Evolutionary conservation across 2,888 invertebrate genomes (phyloP).

Genomic region (Arge pagana): DNA sequence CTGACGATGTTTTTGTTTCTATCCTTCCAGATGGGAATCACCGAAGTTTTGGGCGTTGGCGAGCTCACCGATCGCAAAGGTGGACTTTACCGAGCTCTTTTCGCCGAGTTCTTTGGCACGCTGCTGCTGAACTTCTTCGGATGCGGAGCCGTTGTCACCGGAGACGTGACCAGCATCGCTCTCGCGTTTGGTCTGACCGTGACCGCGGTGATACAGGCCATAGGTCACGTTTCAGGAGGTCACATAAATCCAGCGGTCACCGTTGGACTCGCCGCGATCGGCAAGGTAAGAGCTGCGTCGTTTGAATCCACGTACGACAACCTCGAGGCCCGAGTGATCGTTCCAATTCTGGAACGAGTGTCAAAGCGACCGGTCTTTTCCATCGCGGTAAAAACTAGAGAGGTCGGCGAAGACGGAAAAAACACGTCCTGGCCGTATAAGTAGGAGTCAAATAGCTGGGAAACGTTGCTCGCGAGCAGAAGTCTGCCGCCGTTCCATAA

Average conservation of each 20-base stretch:
- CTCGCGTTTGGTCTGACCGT: slow-evolving; percentile 86
- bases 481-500: too few species aligned
- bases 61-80: slow-evolving; percentile 73
- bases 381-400: background rate
- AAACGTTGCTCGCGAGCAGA: too few species aligned
- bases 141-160: slow-evolving; percentile 73
- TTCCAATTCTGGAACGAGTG: too few species aligned
- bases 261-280: slow-evolving; percentile 75
- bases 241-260: slow-evolving; percentile 95
- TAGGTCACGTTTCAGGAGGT: slow-evolving; percentile 88
- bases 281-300: slow-evolving; percentile 67
- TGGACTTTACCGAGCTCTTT: slow-evolving; percentile 77
- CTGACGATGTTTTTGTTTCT: background rate
- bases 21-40: slow-evolving; percentile 62
- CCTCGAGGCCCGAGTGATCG: background rate
- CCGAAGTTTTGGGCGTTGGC: slow-evolving; percentile 70
- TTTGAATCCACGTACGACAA: too few species aligned
- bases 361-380: slow-evolving; percentile 17
- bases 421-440: slow-evolving; percentile 11
- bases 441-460: too few species aligned
- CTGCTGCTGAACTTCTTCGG: slow-evolving; percentile 87
- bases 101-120: slow-evolving; percentile 89
- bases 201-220: slow-evolving; percentile 79
- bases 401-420: background rate
- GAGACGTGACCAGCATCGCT: slow-evolving; percentile 71